Conservation (phyloP, 2,888 invertebrate species). For the Drosophila emarginata region DNA sequence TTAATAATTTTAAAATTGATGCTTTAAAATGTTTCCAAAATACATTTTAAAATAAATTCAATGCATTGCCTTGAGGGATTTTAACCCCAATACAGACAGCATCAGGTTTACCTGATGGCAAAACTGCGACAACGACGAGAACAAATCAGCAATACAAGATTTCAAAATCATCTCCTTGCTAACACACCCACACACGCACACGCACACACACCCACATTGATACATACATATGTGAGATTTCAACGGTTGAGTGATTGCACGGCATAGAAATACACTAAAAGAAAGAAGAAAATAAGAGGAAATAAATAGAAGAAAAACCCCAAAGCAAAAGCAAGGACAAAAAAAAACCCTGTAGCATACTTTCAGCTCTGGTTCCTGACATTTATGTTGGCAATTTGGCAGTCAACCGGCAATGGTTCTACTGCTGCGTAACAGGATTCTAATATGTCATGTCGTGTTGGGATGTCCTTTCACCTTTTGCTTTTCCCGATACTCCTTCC, state of each 20-base stretch:
- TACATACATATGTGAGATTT: slow-evolving; percentile 58
- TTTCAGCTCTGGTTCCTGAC: slow-evolving; percentile 56
- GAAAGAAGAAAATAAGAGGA: too few relatives aligned
- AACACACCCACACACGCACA: slow-evolving; percentile 34
- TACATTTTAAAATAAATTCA: slow-evolving; percentile 45
- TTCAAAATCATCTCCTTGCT: slow-evolving; percentile 67
- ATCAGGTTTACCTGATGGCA: slow-evolving; percentile 69
- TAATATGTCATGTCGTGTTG: slow-evolving; percentile 73
- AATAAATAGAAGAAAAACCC: slow-evolving; percentile 28
- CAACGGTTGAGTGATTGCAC: slow-evolving; percentile 74
- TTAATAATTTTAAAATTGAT: slow-evolving; percentile 3
- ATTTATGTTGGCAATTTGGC: slow-evolving; percentile 79
- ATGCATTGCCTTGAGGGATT: slow-evolving; percentile 76
- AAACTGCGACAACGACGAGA: slow-evolving; percentile 66
- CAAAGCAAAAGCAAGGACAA: slow-evolving; percentile 33
- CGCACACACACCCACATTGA: slow-evolving; percentile 2
- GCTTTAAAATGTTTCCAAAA: slow-evolving; percentile 14
- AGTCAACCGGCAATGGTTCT: slow-evolving; percentile 62
- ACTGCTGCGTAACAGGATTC: slow-evolving; percentile 70
- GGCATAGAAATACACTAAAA: slow-evolving; percentile 59
- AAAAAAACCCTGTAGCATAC: slow-evolving; percentile 64
- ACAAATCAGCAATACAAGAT: slow-evolving; percentile 73
- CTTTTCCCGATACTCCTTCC: slow-evolving; percentile 17
- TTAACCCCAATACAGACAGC: slow-evolving; percentile 52
- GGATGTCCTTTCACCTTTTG: slow-evolving; percentile 69